Conservation (phyloP, 2,888 invertebrate genomes). For the Latrodectus elegans region DNA sequence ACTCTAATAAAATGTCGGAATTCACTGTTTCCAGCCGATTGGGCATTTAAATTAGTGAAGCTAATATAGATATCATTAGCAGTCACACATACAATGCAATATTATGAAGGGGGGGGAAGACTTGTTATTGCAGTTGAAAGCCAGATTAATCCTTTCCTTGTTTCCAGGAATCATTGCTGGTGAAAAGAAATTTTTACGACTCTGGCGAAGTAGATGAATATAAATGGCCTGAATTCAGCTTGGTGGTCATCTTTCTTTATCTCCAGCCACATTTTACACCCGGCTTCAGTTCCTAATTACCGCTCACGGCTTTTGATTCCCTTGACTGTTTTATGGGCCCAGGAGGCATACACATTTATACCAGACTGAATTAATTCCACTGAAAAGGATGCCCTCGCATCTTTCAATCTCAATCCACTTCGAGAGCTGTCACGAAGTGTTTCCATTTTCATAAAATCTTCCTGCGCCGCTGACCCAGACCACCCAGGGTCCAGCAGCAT, state of each 20-base stretch:
- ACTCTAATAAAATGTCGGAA: no score
- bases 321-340: slow-evolving; percentile 40
- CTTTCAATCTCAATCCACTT: slow-evolving; percentile 8
- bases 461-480: slow-evolving; percentile 16
- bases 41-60: no score
- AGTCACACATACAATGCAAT: no score
- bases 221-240: slow-evolving; percentile 15
- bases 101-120: no score
- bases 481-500: slow-evolving; percentile 14
- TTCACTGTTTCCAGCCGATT: no score
- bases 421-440: neutral
- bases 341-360: slow-evolving; percentile 6
- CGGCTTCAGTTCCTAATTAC: slow-evolving; percentile 30
- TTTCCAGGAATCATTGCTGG: slow-evolving; percentile 38
- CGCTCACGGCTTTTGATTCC: slow-evolving; percentile 17
- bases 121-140: no score
- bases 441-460: slow-evolving; percentile 7
- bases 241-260: neutral
- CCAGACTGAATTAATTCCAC: slow-evolving; percentile 38
- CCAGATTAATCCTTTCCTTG: slow-evolving; percentile 37
- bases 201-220: neutral
- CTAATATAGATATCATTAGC: no score
- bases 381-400: slow-evolving; percentile 11
- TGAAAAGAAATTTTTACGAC: slow-evolving; percentile 23
- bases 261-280: slow-evolving; percentile 16